Evolutionary conservation across 1,140 invertebrate species (phyloP).

Genomic region (Aphis craccivora): DNA sequence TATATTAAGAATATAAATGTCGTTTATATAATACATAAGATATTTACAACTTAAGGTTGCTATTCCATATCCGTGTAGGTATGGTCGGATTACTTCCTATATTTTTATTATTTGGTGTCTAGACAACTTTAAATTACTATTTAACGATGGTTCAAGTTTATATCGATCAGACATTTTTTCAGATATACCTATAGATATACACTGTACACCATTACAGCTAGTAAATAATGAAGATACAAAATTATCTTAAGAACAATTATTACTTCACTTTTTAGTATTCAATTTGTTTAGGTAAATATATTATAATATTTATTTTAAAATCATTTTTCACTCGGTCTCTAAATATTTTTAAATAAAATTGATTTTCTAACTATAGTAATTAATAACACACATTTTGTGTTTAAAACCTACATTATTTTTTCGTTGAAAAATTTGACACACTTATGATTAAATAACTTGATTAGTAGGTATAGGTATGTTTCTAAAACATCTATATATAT

Average conservation of each 20-base stretch:
- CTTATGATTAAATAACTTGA: background rate
- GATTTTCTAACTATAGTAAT: background rate
- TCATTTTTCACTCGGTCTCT: background rate
- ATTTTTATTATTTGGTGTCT: background rate
- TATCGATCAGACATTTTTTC: background rate
- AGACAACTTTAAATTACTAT: conserved; percentile 22
- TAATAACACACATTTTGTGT: background rate
- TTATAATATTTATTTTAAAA: background rate
- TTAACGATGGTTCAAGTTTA: background rate
- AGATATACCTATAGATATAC: background rate
- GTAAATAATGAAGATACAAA: background rate
- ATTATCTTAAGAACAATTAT: background rate
- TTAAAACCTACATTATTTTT: background rate
- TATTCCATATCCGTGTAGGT: background rate
- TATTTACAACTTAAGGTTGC: background rate
- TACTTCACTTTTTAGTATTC: no score
- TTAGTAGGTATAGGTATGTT: background rate
- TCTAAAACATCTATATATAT: background rate
- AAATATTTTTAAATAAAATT: background rate
- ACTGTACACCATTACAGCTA: background rate
- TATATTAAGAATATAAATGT: background rate
- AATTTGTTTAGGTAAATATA: background rate
- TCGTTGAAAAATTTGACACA: background rate
- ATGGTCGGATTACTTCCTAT: background rate
- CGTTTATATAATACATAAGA: background rate